These are phyloP conservation scores for Strigamia transsilvanica DNA, from an alignment of 2,888 invertebrate genomes.

Conservation along the genomic window DNA sequence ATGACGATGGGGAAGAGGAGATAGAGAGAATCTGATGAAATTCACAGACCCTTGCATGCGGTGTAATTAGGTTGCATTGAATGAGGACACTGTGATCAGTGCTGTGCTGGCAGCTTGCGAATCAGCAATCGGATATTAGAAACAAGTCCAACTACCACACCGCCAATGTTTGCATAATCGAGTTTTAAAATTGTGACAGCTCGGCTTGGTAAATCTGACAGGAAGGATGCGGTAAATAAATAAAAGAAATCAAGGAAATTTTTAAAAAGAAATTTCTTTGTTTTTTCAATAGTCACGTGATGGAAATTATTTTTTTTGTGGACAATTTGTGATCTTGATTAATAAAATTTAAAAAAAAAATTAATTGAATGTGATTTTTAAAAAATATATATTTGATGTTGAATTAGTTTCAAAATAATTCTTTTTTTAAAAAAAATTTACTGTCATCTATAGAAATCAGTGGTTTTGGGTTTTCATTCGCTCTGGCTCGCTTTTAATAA, in stretches of 20 bases:
- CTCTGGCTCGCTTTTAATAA: not conserved
- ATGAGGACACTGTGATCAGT: slow-evolving; percentile 17
- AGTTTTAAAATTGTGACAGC: slow-evolving; percentile 26
- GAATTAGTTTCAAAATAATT: too few relatives aligned
- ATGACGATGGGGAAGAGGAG: slow-evolving; percentile 14
- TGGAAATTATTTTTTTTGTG: too few relatives aligned
- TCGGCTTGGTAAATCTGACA: not conserved
- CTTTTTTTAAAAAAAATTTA: not conserved
- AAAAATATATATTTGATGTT: too few relatives aligned
- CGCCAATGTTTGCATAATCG: slow-evolving; percentile 18
- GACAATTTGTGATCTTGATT: too few relatives aligned
- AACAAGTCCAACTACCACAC: slow-evolving; percentile 26
- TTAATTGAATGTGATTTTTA: too few relatives aligned
- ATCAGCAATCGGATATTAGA: slow-evolving; percentile 30
- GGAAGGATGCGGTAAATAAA: slow-evolving; percentile 5
- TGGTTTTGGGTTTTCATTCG: not conserved
- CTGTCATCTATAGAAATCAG: not conserved
- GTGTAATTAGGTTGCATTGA: slow-evolving; percentile 30
- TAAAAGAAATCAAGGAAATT: not conserved
- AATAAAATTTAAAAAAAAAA: too few relatives aligned
- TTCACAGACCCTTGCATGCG: slow-evolving; percentile 15
- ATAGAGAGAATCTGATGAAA: slow-evolving; percentile 15
- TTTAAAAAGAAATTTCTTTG: too few relatives aligned
- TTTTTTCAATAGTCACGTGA: too few relatives aligned
- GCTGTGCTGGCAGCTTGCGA: slow-evolving; percentile 12